These are phyloP conservation scores for Tetragonisca angustula DNA, from an alignment of 2,888 invertebrate species.

Conservation along the genomic window DNA sequence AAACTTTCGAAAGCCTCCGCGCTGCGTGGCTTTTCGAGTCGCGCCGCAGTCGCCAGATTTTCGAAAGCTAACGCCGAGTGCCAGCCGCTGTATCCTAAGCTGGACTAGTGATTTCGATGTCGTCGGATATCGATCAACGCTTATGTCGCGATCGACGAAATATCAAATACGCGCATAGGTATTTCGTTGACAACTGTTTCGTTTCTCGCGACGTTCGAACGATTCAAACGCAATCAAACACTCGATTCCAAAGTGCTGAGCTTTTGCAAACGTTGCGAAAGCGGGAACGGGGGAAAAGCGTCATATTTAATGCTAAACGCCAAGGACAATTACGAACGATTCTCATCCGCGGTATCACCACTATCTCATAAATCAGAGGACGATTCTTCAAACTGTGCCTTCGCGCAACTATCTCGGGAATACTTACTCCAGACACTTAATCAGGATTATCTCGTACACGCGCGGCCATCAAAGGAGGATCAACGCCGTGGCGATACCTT, in stretches of 20 bases:
- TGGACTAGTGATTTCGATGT: neutral
- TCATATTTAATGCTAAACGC: neutral
- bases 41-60: neutral
- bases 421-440: neutral
- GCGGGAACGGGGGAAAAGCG: neutral
- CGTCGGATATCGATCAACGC: neutral
- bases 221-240: neutral
- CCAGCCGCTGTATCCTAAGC: neutral
- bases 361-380: neutral
- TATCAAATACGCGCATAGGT: too few species aligned
- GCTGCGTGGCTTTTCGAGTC: constrained; percentile 33
- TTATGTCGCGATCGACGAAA: too few species aligned
- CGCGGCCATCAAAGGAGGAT: neutral
- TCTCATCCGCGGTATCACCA: neutral
- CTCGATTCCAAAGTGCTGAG: neutral
- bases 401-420: neutral
- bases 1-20: constrained; percentile 62
- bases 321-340: neutral
- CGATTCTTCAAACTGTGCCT: neutral
- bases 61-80: neutral
- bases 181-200: too few species aligned
- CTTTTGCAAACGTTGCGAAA: neutral
- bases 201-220: neutral
- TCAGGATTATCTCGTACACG: neutral
- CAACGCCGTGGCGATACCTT: neutral